Conservation (phyloP, 92 coral and sea anemone species). For the Galaxea fascicularis region DNA sequence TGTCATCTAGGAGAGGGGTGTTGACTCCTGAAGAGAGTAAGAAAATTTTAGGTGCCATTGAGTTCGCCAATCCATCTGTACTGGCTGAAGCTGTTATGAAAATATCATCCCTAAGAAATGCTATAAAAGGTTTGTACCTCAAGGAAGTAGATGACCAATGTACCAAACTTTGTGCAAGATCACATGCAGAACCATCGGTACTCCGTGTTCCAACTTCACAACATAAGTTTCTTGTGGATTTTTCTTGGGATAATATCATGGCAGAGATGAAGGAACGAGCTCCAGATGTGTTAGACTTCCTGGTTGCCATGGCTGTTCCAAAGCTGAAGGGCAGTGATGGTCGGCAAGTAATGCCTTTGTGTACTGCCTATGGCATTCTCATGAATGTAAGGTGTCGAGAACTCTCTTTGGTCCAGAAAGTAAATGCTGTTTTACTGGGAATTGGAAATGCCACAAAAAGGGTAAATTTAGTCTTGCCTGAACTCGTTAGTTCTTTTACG, state of each 20-base stretch:
- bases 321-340: constrained; percentile 31
- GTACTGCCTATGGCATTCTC: constrained; percentile 51
- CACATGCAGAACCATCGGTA: not conserved
- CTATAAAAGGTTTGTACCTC: not conserved
- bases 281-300: constrained; percentile 48
- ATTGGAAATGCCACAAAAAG: constrained; percentile 19
- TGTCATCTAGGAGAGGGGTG: not conserved
- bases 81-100: not conserved
- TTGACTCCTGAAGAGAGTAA: not conserved
- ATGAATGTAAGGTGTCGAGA: constrained; percentile 53
- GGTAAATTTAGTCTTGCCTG: constrained; percentile 4
- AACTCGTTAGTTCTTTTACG: not conserved
- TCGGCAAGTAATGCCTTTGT: constrained; percentile 29
- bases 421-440: too few species aligned
- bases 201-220: not conserved
- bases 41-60: not conserved
- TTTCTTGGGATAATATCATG: constrained; percentile 27
- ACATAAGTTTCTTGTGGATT: not conserved
- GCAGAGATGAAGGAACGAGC: constrained; percentile 52
- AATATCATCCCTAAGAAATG: not conserved
- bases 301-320: constrained; percentile 45
- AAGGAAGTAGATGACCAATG: not conserved
- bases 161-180: not conserved
- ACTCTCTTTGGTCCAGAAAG: constrained; percentile 46
- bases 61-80: not conserved